Percentiles rank a stretch among this genome's conserved stretches.
These are phyloP conservation scores for Sebastolobus alascanus DNA, from an alignment of 2,797 vertebrate species.

Conservation along the genomic window DNA sequence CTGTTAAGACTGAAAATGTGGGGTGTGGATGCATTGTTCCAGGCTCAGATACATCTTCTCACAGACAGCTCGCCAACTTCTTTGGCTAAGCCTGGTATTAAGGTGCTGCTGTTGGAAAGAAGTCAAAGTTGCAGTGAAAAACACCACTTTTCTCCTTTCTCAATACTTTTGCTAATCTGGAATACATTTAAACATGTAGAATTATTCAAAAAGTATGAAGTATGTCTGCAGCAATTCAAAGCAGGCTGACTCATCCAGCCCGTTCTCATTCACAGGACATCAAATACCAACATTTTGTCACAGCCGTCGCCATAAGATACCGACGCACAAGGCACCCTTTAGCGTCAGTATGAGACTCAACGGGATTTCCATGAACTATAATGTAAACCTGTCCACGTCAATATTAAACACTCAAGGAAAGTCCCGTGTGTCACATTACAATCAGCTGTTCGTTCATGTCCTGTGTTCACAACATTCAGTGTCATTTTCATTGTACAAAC, in stretches of 20 bases:
- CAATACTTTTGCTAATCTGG: background rate
- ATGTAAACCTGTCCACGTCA: too few relatives aligned
- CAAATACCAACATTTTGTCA: too few relatives aligned
- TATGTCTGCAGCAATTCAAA: background rate
- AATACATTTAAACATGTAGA: background rate
- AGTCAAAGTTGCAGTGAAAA: constrained; percentile 36
- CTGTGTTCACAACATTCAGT: too few relatives aligned
- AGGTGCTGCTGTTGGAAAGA: constrained; percentile 31
- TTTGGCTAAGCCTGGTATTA: constrained; percentile 43
- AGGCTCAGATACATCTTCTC: constrained; percentile 34
- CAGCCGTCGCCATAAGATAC: too few relatives aligned
- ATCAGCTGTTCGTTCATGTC: too few relatives aligned
- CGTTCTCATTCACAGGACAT: accelerated
- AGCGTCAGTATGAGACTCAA: too few relatives aligned
- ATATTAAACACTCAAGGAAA: too few relatives aligned
- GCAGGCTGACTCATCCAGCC: too few relatives aligned
- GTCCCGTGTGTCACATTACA: too few relatives aligned
- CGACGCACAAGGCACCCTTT: accelerated
- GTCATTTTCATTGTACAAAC: too few relatives aligned
- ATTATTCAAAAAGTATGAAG: background rate
- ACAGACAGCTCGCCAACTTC: constrained; percentile 27
- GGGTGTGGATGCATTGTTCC: constrained; percentile 31
- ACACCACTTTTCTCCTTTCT: background rate
- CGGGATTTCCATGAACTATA: too few relatives aligned
- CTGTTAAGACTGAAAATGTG: constrained; percentile 3